Evolutionary conservation across 2,113 vertebrate species (phyloP).

Genomic region (Fregetta grallaria): DNA sequence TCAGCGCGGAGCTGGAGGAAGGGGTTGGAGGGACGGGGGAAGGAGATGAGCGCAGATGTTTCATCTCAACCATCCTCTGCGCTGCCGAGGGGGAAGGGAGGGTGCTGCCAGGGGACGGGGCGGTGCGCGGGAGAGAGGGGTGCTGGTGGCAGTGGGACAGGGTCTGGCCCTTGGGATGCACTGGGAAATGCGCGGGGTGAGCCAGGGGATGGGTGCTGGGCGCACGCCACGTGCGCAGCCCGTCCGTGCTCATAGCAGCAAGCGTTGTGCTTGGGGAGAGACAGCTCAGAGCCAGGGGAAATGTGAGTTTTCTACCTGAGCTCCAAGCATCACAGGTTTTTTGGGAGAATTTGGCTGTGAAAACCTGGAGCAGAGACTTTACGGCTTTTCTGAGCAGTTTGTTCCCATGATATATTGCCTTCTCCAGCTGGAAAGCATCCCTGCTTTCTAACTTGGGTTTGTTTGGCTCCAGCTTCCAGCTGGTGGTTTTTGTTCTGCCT

Average conservation of each 20-base stretch:
- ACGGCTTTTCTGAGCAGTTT: neutral
- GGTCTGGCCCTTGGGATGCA: neutral
- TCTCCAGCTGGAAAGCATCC: neutral
- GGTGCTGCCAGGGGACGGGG: neutral
- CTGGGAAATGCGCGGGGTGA: neutral
- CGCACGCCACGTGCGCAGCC: fast-evolving
- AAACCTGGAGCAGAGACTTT: neutral
- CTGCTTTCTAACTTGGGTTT: neutral
- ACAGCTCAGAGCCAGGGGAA: neutral
- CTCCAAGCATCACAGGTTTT: neutral
- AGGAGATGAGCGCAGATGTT: neutral
- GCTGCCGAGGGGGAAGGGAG: neutral
- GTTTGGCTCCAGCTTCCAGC: neutral
- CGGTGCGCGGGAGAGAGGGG: neutral
- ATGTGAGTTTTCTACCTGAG: neutral
- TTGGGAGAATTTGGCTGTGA: neutral
- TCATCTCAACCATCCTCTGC: neutral
- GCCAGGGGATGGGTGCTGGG: neutral
- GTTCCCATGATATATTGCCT: neutral
- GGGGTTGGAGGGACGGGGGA: neutral
- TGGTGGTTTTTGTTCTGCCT: neutral
- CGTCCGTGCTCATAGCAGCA: neutral
- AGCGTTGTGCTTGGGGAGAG: neutral
- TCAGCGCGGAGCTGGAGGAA: neutral
- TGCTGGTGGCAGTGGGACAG: neutral